phyloP scores from a whole-genome alignment of 2,797 vertebrate genomes.

The Chaetophractus vellerosus region DNA sequence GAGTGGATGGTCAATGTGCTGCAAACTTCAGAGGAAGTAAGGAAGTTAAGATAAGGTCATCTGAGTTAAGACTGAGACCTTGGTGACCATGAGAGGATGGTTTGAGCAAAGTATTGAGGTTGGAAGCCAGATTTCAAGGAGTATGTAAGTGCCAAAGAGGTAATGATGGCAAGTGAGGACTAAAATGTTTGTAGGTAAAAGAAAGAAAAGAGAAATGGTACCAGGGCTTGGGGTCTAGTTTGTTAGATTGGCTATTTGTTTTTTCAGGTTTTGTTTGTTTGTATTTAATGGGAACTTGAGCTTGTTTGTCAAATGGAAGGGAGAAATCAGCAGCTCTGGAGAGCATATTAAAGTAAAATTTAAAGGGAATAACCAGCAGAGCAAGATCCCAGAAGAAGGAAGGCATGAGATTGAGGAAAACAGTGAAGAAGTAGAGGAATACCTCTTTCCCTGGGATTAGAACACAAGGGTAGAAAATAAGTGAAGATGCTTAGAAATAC shows the following conservation, averaged over 20 bases:
- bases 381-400: neutral
- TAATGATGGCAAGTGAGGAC: neutral
- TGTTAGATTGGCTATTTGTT: neutral
- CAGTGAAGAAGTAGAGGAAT: neutral
- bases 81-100: neutral
- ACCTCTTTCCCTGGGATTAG: neutral
- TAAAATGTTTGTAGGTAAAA: neutral
- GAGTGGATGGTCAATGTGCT: neutral
- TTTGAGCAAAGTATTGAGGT: neutral
- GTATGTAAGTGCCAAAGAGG: neutral
- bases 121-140: neutral
- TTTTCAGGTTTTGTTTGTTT: neutral
- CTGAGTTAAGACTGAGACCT: neutral
- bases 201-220: neutral
- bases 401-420: neutral
- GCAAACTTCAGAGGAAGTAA: neutral
- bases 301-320: neutral
- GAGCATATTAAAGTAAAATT: neutral
- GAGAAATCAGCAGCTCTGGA: neutral
- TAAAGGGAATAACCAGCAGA: neutral
- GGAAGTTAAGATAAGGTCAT: neutral
- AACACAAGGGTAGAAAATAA: neutral
- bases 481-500: neutral
- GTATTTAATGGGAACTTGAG: neutral
- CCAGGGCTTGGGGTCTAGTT: neutral